Base-by-base conservation (phyloP, 2,797 vertebrate genomes). In the Neosalanx taihuensis region DNA sequence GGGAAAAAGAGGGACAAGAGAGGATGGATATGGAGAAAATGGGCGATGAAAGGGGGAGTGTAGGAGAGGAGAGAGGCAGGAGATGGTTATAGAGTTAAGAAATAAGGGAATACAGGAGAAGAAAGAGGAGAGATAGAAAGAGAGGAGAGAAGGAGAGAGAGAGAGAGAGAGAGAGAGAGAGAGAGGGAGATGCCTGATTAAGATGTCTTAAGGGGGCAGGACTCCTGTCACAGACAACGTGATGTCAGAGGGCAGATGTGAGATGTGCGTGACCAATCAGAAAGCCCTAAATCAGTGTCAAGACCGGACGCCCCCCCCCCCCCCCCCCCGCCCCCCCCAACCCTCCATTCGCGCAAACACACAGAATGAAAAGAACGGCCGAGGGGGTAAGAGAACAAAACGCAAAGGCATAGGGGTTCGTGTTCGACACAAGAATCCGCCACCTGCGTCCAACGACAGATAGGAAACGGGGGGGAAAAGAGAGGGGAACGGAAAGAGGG, bases 251-350 rank as follows among this genome's bases (percentile, higher is more conserved):
- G 61, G 70, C 69, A 79, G 81, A 87, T 3, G 69, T 75, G 65
- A 80, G 56, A 79, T 0, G n/a, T 31, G 62, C 17, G n/a, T 73
- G 67, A 79, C 72, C 74, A 87, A 82, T 67, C 53, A 59, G 70
- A 72, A 73, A 26, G 2, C 76, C 79, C 83, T 83, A 87, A 88
- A 81, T 74, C 31, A 69, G 80, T 83, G 85, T 89, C 83, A 90
- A 81, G 79, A 76, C 60, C 64, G 74, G 75, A 76, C 70, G 80
- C 68, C 68, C 3, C 61, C 29, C 17, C 61, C 26, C n/a, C n/a
- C n/a, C n/a, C n/a, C n/a, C n/a, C n/a, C n/a, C n/a, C n/a, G n/a
- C n/a, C n/a, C n/a, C n/a, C n/a, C n/a, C n/a, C n/a, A n/a, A n/a
- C n/a, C n/a, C n/a, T n/a, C n/a, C n/a, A n/a, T n/a, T 5, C 63